These are phyloP conservation scores for Nomada ruficornis DNA, from an alignment of 2,888 invertebrate genomes.

Conservation along the genomic window DNA sequence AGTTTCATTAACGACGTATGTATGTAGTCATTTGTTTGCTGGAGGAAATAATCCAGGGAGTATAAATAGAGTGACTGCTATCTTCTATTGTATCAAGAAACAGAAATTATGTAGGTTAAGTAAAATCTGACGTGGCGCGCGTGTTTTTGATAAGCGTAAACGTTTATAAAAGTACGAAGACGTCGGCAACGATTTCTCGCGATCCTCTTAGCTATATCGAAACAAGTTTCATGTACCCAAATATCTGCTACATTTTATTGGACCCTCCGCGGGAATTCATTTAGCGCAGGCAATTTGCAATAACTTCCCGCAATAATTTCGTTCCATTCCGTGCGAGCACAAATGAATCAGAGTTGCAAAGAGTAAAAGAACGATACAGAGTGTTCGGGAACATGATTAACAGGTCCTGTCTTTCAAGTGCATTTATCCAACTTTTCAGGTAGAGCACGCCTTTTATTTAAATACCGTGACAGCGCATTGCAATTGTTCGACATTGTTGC, in stretches of 20 bases:
- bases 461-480: constrained; percentile 16
- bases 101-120: constrained; percentile 12
- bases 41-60: neutral
- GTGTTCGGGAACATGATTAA: neutral
- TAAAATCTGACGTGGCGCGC: neutral
- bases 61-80: neutral
- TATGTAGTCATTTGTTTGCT: neutral
- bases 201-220: constrained; percentile 18
- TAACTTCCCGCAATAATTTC: neutral
- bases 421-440: neutral
- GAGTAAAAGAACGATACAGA: neutral
- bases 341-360: neutral
- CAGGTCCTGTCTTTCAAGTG: neutral
- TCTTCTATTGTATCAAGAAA: neutral
- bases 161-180: neutral
- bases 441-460: constrained; percentile 1
- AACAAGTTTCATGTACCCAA: neutral
- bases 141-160: neutral
- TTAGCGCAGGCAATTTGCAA: too few species aligned
- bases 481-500: neutral
- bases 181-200: neutral
- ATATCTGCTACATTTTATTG: neutral
- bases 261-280: too few species aligned
- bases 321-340: neutral
- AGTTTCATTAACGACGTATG: neutral